Percentiles rank a stretch among this genome's conserved stretches.
These are phyloP conservation scores for Drosophila imparisetae DNA, from an alignment of 2,888 invertebrate species.

Conservation along the genomic window DNA sequence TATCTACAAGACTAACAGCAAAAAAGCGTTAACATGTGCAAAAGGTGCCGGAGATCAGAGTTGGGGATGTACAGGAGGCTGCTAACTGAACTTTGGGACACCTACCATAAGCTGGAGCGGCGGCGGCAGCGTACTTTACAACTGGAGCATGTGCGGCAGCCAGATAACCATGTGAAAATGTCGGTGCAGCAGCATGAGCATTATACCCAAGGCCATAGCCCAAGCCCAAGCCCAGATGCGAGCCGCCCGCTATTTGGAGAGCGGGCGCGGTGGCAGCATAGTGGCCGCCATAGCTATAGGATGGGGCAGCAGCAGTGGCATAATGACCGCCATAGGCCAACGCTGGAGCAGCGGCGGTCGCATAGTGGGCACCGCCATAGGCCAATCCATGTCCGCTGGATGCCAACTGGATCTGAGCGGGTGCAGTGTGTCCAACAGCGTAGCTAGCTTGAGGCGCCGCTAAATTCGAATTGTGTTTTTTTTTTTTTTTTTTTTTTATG, in stretches of 20 bases:
- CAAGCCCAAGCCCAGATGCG: slow-evolving; percentile 46
- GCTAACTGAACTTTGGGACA: slow-evolving; percentile 21
- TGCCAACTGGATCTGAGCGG: slow-evolving; percentile 64
- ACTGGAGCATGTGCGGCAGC: slow-evolving; percentile 71
- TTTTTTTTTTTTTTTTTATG: slow-evolving; percentile 16
- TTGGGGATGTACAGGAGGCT: not conserved
- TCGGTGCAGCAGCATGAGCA: slow-evolving; percentile 52
- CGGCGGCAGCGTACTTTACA: slow-evolving; percentile 75
- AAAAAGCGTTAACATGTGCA: slow-evolving; percentile 33
- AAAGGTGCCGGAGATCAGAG: slow-evolving; percentile 30
- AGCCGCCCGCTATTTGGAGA: slow-evolving; percentile 41
- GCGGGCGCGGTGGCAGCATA: slow-evolving; percentile 55
- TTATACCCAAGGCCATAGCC: slow-evolving; percentile 61
- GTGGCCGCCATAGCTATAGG: slow-evolving; percentile 22
- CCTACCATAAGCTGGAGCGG: slow-evolving; percentile 83
- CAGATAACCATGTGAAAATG: slow-evolving; percentile 64
- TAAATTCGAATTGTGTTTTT: slow-evolving; percentile 26
- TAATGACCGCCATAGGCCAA: slow-evolving; percentile 61
- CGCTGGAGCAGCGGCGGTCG: slow-evolving; percentile 51
- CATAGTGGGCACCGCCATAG: slow-evolving; percentile 61
- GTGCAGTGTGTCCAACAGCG: slow-evolving; percentile 70
- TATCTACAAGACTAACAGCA: slow-evolving; percentile 5
- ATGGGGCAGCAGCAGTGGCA: slow-evolving; percentile 19
- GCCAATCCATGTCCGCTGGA: slow-evolving; percentile 52
- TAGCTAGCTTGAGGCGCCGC: slow-evolving; percentile 62